These are phyloP conservation scores for Aptenodytes forsteri DNA, from an alignment of 2,113 vertebrate genomes.

Conservation along the genomic window DNA sequence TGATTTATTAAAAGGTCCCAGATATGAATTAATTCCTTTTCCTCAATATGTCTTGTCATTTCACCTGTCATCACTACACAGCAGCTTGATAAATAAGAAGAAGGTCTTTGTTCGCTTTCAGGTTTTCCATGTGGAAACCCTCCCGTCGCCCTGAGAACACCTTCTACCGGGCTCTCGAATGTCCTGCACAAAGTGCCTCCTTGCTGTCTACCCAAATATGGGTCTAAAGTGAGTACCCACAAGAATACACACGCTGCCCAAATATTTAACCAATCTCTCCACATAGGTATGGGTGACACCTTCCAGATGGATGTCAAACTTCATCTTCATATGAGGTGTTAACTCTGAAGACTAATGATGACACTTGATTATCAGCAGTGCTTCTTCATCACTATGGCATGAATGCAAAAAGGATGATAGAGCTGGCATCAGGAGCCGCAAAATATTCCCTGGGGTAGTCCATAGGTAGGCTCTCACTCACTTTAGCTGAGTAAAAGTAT, in stretches of 20 bases:
- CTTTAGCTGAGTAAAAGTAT: background rate
- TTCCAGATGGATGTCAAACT: background rate
- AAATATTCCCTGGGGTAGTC: background rate
- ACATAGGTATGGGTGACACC: background rate
- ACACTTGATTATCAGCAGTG: background rate
- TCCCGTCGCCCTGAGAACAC: background rate
- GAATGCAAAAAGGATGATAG: background rate
- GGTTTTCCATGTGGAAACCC: background rate
- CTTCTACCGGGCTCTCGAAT: fast-evolving
- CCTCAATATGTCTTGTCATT: background rate
- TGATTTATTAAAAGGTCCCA: constrained; percentile 32
- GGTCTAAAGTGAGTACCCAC: background rate
- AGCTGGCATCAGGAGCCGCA: background rate
- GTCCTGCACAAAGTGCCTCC: background rate
- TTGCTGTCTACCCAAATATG: background rate
- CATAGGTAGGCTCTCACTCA: background rate
- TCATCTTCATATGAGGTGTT: background rate
- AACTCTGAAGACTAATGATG: background rate
- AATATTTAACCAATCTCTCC: background rate
- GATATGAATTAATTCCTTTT: background rate
- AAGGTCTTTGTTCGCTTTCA: background rate
- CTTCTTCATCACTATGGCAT: background rate
- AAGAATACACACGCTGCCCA: background rate
- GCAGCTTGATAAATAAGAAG: background rate
- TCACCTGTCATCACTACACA: background rate